Evolutionary conservation across 2,888 invertebrate genomes (phyloP), one percentile per base, ranked within the genome.

Genomic region (Coleophora deauratella): DNA sequence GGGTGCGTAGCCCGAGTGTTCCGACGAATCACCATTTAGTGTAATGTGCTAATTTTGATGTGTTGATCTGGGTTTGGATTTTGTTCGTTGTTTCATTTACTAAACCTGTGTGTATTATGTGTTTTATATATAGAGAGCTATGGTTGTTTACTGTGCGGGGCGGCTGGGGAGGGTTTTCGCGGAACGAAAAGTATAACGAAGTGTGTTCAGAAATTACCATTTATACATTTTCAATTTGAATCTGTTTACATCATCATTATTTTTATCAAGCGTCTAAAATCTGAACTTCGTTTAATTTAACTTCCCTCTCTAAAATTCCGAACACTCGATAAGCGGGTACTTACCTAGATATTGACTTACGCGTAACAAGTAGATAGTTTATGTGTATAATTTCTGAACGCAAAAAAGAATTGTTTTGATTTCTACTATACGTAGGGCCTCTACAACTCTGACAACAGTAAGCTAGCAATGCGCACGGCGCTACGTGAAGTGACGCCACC

Each of bases 21-120:
- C 57, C 56, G 58, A 54, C 57, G 50, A 54, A 66, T 71, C 76
- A 84, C 72, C 68, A 67, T 80, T 21, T 84, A 85, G 82, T 82
- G 79, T 82, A 78, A 71, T 84, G 84, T 84, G 84, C 84, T 85
- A 84, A 82, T 79, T 64, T 61, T 61, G 63, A 74, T 76, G 78
- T 78, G 77, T 79, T 81, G 76, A 80, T 72, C 76, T 84, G 80
- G 79, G 77, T 82, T 82, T 84, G 78, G 68, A 73, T 81, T 82
- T 81, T 84, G 80, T 82, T 84, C 80, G 79, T 84, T 85, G 82
- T 72, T 76, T 78, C 75, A 78, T 82, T 76, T 73, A 82, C 82
- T 81, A 76, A 81, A 81, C 75, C 70, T 84, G 80, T 85, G 80
- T 85, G 84, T 84, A 78, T 66, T 82, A 72, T 84, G 80, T 84